Evolutionary conservation across 1,140 invertebrate species (phyloP).

Genomic region (Drosophila setifemur): DNA sequence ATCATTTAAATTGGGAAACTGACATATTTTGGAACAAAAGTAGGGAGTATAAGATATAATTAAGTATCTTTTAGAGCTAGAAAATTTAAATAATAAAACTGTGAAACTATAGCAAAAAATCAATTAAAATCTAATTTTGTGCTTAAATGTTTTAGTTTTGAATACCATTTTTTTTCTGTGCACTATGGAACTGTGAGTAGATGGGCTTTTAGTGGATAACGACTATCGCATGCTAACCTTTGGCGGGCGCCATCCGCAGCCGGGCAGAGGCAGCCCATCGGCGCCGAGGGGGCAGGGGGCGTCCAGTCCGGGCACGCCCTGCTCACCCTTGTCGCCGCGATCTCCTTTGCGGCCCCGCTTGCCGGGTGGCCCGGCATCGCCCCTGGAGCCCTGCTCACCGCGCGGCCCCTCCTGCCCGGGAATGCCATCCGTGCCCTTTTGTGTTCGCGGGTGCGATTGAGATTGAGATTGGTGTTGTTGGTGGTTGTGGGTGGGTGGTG

Average conservation of each 20-base stretch:
- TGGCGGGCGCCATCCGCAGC: constrained; percentile 95
- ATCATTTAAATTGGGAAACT: too few relatives aligned
- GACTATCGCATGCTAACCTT: constrained; percentile 85
- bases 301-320: constrained; percentile 95
- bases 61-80: too few relatives aligned
- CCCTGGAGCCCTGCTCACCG: constrained; percentile 93
- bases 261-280: constrained; percentile 96
- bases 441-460: not conserved
- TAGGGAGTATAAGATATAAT: too few relatives aligned
- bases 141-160: not conserved
- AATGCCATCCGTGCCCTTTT: constrained; percentile 95
- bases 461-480: too few relatives aligned
- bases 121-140: too few relatives aligned
- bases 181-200: not conserved
- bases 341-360: constrained; percentile 95
- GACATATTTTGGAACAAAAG: too few relatives aligned
- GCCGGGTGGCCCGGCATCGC: constrained; percentile 92
- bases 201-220: constrained; percentile 10
- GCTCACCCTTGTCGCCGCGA: constrained; percentile 95
- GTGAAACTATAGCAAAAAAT: too few relatives aligned
- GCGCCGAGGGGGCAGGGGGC: constrained; percentile 97
- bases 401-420: constrained; percentile 92
- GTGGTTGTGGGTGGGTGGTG: not conserved
- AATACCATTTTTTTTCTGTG: constrained; percentile 21
- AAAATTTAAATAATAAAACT: too few relatives aligned